These are phyloP conservation scores for Mycteria americana DNA, from an alignment of 2,797 vertebrate genomes.

Conservation along the genomic window DNA sequence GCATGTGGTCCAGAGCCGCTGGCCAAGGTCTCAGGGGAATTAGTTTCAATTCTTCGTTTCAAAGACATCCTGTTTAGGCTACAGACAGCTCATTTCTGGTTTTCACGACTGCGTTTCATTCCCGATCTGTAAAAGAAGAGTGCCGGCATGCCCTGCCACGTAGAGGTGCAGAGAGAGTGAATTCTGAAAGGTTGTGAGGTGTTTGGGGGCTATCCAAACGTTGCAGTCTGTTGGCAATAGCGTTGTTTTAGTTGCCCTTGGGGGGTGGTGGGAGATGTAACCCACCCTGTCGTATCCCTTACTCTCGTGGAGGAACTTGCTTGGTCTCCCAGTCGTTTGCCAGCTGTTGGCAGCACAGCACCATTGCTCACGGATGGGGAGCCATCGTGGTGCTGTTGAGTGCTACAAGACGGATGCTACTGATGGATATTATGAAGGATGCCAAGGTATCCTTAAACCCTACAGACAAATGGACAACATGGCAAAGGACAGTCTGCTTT, in stretches of 20 bases:
- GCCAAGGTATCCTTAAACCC: neutral
- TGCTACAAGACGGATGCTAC: accelerated
- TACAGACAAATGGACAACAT: neutral
- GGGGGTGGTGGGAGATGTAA: neutral
- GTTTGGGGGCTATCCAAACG: neutral
- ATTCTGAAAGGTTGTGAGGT: neutral
- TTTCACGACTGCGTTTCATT: neutral
- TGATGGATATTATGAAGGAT: neutral
- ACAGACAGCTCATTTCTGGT: neutral
- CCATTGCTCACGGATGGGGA: neutral
- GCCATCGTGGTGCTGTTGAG: neutral
- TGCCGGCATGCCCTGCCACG: neutral
- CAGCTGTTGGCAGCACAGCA: neutral
- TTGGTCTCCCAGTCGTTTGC: neutral
- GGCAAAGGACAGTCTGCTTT: neutral
- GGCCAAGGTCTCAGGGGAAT: neutral
- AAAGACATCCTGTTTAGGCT: neutral
- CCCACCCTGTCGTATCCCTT: neutral
- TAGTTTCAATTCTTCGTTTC: neutral
- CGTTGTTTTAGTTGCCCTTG: neutral
- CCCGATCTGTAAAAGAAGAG: neutral
- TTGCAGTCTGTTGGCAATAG: neutral
- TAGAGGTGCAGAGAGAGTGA: neutral
- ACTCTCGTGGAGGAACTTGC: neutral
- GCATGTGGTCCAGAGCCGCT: neutral